phyloP scores from a whole-genome alignment of 2,797 vertebrate species.

The Fistularia commersonii region DNA sequence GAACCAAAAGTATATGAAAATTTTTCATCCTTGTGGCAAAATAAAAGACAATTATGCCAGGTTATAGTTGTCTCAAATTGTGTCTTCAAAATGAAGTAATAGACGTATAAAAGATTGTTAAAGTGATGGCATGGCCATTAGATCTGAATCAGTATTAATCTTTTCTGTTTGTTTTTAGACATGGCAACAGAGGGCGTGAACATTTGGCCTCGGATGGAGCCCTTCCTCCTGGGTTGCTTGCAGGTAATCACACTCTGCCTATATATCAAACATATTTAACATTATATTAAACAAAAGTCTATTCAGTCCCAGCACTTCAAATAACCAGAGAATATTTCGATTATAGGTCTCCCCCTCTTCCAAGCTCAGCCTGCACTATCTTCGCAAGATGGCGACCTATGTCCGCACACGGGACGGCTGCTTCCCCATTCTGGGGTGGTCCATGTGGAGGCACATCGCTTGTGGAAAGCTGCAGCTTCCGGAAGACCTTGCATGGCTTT shows the following conservation, averaged over 20 bases:
- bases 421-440: conserved; percentile 85
- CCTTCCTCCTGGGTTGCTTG: conserved; percentile 86
- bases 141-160: not conserved
- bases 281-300: too few relatives aligned
- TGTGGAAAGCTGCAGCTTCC: conserved; percentile 91
- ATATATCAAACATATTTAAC: not conserved
- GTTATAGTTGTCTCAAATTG: too few relatives aligned
- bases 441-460: conserved; percentile 90
- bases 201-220: conserved; percentile 90
- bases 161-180: conserved; percentile 31
- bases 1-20: too few relatives aligned
- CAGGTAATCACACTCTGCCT: conserved; percentile 50
- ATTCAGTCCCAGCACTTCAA: not conserved
- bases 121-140: too few relatives aligned
- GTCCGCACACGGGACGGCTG: conserved; percentile 83
- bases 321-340: not conserved
- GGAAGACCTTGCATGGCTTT: conserved; percentile 89
- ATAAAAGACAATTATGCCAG: too few relatives aligned
- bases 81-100: too few relatives aligned
- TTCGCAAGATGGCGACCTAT: conserved; percentile 88
- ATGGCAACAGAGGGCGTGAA: conserved; percentile 77
- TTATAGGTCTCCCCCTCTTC: conserved; percentile 68
- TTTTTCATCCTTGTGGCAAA: too few relatives aligned
- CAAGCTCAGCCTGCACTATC: conserved; percentile 88
- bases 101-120: too few relatives aligned